Evolutionary conservation across 2,797 vertebrate genomes (phyloP).

Genomic region (Babyrousa celebensis): DNA sequence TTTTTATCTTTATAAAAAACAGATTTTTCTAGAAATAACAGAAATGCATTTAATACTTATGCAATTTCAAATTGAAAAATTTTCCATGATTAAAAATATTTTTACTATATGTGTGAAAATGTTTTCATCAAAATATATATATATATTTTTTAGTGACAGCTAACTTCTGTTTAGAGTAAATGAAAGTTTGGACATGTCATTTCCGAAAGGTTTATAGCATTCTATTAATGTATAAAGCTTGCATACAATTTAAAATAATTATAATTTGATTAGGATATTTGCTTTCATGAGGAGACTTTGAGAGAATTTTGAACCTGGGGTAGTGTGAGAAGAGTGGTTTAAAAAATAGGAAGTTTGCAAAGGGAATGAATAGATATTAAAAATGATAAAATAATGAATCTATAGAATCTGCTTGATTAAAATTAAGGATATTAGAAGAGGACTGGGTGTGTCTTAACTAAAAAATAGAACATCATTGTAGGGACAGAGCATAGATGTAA

Average conservation of each 20-base stretch:
- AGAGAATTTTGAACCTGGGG: not conserved
- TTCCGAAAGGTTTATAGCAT: not conserved
- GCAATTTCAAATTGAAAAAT: not conserved
- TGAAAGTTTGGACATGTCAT: not conserved
- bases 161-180: not conserved
- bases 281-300: not conserved
- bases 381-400: not conserved
- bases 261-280: not conserved
- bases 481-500: not conserved
- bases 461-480: not conserved
- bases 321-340: not conserved
- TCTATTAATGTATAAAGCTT: not conserved
- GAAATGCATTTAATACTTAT: not conserved
- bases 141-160: not conserved
- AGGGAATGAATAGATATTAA: not conserved
- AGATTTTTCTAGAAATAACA: not conserved
- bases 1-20: not conserved
- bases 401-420: not conserved
- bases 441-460: not conserved
- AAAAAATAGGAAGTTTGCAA: not conserved
- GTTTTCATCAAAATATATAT: not conserved
- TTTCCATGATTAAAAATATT: not conserved
- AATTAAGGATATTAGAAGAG: not conserved
- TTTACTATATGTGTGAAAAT: not conserved
- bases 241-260: not conserved